Percentiles rank a stretch among this genome's conserved stretches.
Conservation (phyloP, 2,113 vertebrate species). For the Vanacampus margaritifer region DNA sequence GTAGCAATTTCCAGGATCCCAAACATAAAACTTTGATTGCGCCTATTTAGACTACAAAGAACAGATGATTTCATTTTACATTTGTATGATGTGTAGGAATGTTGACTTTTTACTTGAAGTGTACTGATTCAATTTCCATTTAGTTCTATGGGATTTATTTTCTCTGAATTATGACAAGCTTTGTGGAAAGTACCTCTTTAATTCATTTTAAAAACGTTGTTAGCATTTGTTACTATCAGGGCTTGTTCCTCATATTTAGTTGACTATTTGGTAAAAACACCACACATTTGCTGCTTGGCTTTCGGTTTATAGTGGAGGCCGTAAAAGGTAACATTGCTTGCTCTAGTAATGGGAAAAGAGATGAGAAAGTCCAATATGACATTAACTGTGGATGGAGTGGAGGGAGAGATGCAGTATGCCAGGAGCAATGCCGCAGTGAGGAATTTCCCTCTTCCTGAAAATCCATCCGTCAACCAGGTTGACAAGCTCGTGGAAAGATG, state of each 20-base stretch:
- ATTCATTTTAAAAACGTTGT: no score
- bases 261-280: not conserved
- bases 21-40: no score
- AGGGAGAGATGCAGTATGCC: conserved; percentile 23
- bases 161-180: no score
- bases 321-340: not conserved
- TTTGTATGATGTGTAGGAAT: not conserved
- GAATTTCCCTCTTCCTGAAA: conserved; percentile 53
- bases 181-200: no score
- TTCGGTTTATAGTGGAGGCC: not conserved
- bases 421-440: conserved; percentile 33
- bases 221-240: no score
- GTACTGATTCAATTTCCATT: no score
- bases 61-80: no score
- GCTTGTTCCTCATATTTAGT: not conserved
- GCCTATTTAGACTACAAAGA: not conserved
- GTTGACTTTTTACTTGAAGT: not conserved
- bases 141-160: no score
- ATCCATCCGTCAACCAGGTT: conserved; percentile 49
- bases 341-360: not conserved
- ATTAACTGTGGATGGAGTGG: conserved; percentile 6
- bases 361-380: conserved; percentile 11
- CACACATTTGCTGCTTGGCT: not conserved
- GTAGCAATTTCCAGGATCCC: not conserved
- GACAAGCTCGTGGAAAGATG: conserved; percentile 33